These are phyloP conservation scores for Rhyacichthys aspro DNA, from an alignment of 2,797 vertebrate genomes.

Conservation along the genomic window DNA sequence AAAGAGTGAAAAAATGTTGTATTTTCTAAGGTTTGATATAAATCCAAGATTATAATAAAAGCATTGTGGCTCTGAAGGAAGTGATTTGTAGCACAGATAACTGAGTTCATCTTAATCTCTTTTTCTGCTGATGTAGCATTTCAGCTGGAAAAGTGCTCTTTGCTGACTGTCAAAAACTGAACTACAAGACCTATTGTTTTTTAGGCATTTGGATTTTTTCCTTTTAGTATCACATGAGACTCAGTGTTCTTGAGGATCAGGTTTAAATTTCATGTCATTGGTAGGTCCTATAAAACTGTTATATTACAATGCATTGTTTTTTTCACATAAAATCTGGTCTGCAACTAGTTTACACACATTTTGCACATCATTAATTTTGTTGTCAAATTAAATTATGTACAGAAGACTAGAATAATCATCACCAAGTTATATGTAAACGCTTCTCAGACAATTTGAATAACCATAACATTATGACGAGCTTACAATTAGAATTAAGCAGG, in stretches of 20 bases:
- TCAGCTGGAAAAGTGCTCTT: slow-evolving; percentile 25
- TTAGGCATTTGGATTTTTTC: not conserved
- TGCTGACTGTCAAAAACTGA: slow-evolving; percentile 31
- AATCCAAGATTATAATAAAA: slow-evolving; percentile 46
- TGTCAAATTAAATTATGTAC: too few relatives aligned
- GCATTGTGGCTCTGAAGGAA: slow-evolving; percentile 23
- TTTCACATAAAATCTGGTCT: too few relatives aligned
- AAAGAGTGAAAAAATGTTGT: slow-evolving; percentile 33
- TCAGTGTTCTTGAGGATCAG: not conserved
- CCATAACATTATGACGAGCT: too few relatives aligned
- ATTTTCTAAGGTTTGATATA: slow-evolving; percentile 35
- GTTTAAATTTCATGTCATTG: not conserved
- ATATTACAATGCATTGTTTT: not conserved
- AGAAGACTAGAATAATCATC: too few relatives aligned
- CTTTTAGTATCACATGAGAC: too few relatives aligned
- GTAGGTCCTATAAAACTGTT: not conserved
- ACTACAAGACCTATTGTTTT: slow-evolving; percentile 39
- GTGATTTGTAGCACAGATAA: slow-evolving; percentile 38
- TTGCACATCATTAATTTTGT: too few relatives aligned
- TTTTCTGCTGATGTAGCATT: slow-evolving; percentile 23
- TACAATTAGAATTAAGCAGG: too few relatives aligned
- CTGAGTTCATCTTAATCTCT: slow-evolving; percentile 48
- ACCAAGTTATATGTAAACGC: too few relatives aligned
- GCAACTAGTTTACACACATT: too few relatives aligned
- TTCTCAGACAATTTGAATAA: too few relatives aligned